Conservation (phyloP, 2,888 invertebrate species). For the Rhabditophanes sp. region DNA sequence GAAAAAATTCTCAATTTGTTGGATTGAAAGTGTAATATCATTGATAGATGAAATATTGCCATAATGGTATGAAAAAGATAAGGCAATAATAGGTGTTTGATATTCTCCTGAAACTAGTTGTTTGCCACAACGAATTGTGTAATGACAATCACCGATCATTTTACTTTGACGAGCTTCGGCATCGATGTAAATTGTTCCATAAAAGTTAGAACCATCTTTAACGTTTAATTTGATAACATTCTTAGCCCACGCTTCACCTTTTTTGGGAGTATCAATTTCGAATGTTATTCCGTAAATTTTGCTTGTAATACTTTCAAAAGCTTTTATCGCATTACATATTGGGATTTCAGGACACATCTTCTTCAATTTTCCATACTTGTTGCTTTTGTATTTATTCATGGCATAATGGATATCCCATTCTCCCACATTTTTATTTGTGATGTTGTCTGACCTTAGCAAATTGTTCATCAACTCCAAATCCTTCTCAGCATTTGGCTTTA, state of each 20-base stretch:
- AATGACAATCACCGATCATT: constrained; percentile 88
- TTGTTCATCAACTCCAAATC: constrained; percentile 25
- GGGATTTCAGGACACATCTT: no score
- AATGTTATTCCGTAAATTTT: constrained; percentile 45
- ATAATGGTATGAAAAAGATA: constrained; percentile 21
- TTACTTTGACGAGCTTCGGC: constrained; percentile 79
- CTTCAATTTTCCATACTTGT: no score
- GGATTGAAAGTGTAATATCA: constrained; percentile 54
- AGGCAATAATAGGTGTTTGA: constrained; percentile 31
- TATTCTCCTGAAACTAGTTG: constrained; percentile 20
- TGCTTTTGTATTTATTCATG: no score
- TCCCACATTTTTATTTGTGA: constrained; percentile 10
- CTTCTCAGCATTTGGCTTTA: constrained; percentile 18
- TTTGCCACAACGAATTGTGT: constrained; percentile 87
- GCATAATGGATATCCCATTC: constrained; percentile 26
- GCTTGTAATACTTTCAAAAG: constrained; percentile 63
- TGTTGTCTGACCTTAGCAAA: constrained; percentile 15
- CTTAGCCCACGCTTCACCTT: constrained; percentile 69
- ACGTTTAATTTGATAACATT: constrained; percentile 80
- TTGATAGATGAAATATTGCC: constrained; percentile 1
- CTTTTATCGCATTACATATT: constrained; percentile 67
- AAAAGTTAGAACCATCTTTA: constrained; percentile 51
- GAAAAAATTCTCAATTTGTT: constrained; percentile 82
- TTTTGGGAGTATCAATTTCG: constrained; percentile 25
- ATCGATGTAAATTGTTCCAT: constrained; percentile 93